Evolutionary conservation across 2,113 vertebrate genomes (phyloP), one percentile per base, ranked within the genome.

Genomic region (Cardinalis cardinalis): DNA sequence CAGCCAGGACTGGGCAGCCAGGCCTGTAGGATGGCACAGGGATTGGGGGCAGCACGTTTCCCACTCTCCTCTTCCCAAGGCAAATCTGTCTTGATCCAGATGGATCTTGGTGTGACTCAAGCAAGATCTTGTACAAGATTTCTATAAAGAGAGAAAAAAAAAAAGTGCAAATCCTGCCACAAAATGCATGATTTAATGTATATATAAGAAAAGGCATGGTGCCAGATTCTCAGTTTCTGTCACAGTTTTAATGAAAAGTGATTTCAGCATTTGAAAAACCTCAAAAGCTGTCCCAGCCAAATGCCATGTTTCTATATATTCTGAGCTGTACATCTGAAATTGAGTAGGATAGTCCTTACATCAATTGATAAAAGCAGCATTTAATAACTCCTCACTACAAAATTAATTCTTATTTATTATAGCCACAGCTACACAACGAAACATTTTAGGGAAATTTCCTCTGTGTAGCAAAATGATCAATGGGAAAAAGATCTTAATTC

Each of bases 241-340:
- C 94, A 94, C 92, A 96, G 88, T 44, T 96, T 95, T 92, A 95
- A 95, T 90, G 93, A 92, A 94, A 94, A 93, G 92, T 95, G 93
- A 81, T 94, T 93, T 75, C 85, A 94, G 92, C 94, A 77, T 94
- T 92, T 93, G 88, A 95, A 90, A 95, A 86, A 90, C 84, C 91
- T 94, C 80, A 94, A 93, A 96, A 94, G 92, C 87, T 87, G 76
- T 93, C 81, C 84, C 90, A 91, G 81, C 73, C 68, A 96, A 95
- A 95, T 96, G 95, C 77, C 89, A 73, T 9, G 80, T 88, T 97
- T 94, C 91, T 91, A 83, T 93, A 88, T 90, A 85, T 95, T 79
- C 83, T 56, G 36, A 87, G 76, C 87, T 48, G 38, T 87, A 81
- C 78, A 90, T 92, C 77, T 84, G 31, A 72, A 61, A 40, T 90